These are phyloP conservation scores for Synanceia verrucosa DNA, from an alignment of 2,797 vertebrate species.

Conservation along the genomic window DNA sequence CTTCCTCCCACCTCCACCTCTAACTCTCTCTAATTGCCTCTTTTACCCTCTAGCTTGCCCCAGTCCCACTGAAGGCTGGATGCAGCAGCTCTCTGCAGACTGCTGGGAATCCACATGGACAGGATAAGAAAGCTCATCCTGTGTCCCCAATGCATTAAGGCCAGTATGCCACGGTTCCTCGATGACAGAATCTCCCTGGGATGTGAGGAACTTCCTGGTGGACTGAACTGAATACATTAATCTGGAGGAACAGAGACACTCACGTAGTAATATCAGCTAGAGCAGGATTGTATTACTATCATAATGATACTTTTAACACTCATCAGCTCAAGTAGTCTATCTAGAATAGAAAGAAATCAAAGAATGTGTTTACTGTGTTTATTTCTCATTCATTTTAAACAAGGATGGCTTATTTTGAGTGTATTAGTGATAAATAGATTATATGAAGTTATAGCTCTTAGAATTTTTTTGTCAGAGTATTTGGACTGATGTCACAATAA, in stretches of 20 bases:
- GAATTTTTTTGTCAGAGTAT: not conserved
- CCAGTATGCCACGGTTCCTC: constrained; percentile 54
- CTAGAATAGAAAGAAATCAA: not conserved
- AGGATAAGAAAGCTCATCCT: constrained; percentile 55
- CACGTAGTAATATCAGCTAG: constrained; percentile 28
- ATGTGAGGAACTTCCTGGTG: constrained; percentile 57
- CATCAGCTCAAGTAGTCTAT: not conserved
- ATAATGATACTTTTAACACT: not conserved
- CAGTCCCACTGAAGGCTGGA: constrained; percentile 38
- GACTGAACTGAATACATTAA: constrained; percentile 42
- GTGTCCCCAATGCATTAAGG: constrained; percentile 60
- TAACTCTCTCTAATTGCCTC: constrained; percentile 71
- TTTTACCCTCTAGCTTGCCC: constrained; percentile 66
- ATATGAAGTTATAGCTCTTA: not conserved
- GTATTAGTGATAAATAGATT: not conserved
- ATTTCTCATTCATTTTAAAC: no score
- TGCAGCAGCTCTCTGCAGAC: constrained; percentile 64
- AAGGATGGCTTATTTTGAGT: no score
- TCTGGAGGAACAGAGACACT: constrained; percentile 46
- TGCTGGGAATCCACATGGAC: constrained; percentile 53
- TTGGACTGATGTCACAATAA: no score
- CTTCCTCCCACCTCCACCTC: constrained; percentile 32
- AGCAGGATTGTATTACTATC: constrained; percentile 1
- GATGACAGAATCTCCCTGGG: constrained; percentile 59
- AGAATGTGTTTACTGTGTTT: no score